These are phyloP conservation scores for Rhinella marina DNA, from an alignment of 2,797 vertebrate species.

Conservation along the genomic window DNA sequence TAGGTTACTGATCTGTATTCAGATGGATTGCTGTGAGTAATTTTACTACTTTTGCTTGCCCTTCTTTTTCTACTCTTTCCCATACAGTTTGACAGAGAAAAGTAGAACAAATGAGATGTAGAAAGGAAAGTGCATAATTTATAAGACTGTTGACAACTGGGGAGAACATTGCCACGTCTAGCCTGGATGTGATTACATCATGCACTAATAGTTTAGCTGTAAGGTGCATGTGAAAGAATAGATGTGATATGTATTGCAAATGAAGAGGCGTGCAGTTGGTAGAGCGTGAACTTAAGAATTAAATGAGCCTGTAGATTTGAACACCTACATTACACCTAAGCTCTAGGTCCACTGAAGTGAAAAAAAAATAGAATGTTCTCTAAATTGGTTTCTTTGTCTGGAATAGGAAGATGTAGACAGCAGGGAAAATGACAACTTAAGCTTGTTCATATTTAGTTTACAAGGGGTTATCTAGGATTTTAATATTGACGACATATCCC, in stretches of 20 bases:
- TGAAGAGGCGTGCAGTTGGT: not conserved
- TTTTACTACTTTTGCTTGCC: not conserved
- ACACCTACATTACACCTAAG: not conserved
- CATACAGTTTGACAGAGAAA: not conserved
- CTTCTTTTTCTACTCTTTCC: not conserved
- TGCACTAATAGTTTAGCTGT: not conserved
- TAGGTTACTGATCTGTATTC: not conserved
- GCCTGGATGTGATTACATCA: not conserved
- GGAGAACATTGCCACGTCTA: not conserved
- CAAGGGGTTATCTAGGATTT: no score
- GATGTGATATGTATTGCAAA: constrained; percentile 12
- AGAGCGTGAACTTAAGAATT: constrained; percentile 10
- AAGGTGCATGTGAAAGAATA: not conserved
- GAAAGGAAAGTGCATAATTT: not conserved
- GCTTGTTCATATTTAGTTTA: no score
- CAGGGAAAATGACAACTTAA: not conserved
- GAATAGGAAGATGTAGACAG: not conserved
- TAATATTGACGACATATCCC: no score
- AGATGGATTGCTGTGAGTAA: not conserved
- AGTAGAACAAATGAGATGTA: not conserved
- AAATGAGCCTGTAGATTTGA: not conserved
- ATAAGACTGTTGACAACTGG: not conserved
- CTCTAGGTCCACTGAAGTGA: not conserved
- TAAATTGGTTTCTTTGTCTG: not conserved
- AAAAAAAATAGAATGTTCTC: not conserved